phyloP scores from a whole-genome alignment of 2,797 vertebrate genomes.

The Triplophysa yarkandensis region DNA sequence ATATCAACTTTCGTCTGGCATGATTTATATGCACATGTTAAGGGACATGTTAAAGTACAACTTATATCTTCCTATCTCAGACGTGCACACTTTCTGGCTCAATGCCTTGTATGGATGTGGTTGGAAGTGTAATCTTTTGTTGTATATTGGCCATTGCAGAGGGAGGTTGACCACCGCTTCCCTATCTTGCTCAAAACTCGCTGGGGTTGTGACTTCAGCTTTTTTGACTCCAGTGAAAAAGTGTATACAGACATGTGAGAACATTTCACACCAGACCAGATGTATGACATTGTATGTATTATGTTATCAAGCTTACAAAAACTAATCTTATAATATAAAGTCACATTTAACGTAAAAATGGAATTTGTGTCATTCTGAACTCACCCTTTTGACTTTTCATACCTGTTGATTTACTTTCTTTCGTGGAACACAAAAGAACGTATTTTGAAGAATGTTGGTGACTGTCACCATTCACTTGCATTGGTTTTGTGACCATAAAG shows the following conservation, averaged over 20 bases:
- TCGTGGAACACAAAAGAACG: no score
- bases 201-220: background rate
- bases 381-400: no score
- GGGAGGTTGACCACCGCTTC: background rate
- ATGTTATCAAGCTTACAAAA: no score
- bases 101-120: constrained; percentile 56
- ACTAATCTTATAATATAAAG: no score
- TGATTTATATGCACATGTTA: background rate
- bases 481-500: no score
- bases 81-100: constrained; percentile 39
- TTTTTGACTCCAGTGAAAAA: background rate
- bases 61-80: background rate
- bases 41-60: background rate
- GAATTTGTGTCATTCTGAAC: no score
- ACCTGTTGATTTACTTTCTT: no score
- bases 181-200: background rate
- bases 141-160: constrained; percentile 33
- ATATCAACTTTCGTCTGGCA: no score
- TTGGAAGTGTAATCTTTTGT: constrained; percentile 42
- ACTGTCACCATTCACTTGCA: no score
- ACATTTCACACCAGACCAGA: background rate
- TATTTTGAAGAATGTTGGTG: no score
- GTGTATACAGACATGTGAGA: background rate
- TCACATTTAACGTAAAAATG: no score
- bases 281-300: no score